Base-by-base conservation (phyloP, 2,888 invertebrate genomes). In the Agriopis leucophaearia region DNA sequence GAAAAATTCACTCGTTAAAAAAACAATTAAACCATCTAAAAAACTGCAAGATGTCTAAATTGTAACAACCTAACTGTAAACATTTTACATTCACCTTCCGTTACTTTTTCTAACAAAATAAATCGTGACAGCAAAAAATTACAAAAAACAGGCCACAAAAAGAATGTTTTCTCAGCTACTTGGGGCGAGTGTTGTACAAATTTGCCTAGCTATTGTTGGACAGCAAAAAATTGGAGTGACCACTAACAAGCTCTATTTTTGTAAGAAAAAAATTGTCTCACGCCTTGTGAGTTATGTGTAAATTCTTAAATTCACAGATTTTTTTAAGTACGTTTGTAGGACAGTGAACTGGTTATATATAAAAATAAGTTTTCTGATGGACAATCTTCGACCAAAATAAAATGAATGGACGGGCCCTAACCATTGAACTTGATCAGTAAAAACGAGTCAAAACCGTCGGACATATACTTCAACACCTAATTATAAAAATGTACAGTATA, bases 101-200 rank as follows among this genome's bases (percentile, higher is more conserved):
- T 64, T 56, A 57, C 44, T 50, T 64, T 62, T 66, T 54, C 36
- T 48, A 2, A 8, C 10, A 18, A 60, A 44, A 66, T 67, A 72
- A 73, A 73, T 71, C 47, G 64, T 1, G 7, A 35, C 35, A 52
- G 16, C 60, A 60, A 67, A 67, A 64, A 70, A 6, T 5, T 18
- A 48, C 16, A 63, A 64, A 27, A 54, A 54, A 52, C 36, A 16
- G 5, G 45, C 18, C 54, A 45, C 48, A 66, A 59, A 78, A 84
- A 83, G 79, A 81, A 80, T 82, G 84, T 85, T 86, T 85, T 87
- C 84, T 78, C 81, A 83, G 73, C 80, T 79, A 86, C 86, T 87
- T 77, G 66, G 78, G 82, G 82, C 80, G 59, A 69, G 85, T 82
- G 78, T 75, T 83, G 71, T 80, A 84, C 87, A 88, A 88, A 89